Percentiles rank a stretch among this genome's conserved stretches.
Conservation (phyloP, 2,113 vertebrate genomes). For the Apaloderma vittatum region DNA sequence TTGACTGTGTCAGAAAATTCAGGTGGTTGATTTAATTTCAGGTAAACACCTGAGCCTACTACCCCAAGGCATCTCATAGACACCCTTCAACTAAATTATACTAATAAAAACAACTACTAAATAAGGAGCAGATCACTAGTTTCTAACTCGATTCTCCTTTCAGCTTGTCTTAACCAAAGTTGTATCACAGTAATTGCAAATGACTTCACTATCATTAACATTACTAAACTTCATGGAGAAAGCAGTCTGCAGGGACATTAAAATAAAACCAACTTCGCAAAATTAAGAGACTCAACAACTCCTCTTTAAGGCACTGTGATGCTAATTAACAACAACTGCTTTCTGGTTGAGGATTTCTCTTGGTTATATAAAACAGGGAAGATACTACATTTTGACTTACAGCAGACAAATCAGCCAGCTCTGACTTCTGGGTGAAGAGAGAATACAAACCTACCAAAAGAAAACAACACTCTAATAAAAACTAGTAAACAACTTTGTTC, state of each 20-base stretch:
- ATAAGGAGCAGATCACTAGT: slow-evolving; percentile 16
- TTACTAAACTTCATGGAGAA: slow-evolving; percentile 43
- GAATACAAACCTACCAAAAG: fast-evolving
- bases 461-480: background rate
- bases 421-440: background rate
- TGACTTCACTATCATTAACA: slow-evolving; percentile 41
- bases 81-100: slow-evolving; percentile 44
- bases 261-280: slow-evolving; percentile 60
- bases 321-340: slow-evolving; percentile 59
- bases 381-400: background rate
- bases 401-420: background rate
- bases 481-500: background rate
- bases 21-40: background rate
- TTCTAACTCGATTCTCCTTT: slow-evolving; percentile 6
- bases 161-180: slow-evolving; percentile 30
- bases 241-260: slow-evolving; percentile 22
- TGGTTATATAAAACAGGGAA: background rate
- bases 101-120: slow-evolving; percentile 15
- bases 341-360: slow-evolving; percentile 29
- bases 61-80: background rate
- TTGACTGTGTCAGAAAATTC: background rate
- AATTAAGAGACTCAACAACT: slow-evolving; percentile 64
- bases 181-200: slow-evolving; percentile 43
- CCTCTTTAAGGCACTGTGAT: slow-evolving; percentile 41
- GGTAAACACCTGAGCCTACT: background rate